Conservation (phyloP, 2,113 vertebrate species). For the Thermophis baileyi region DNA sequence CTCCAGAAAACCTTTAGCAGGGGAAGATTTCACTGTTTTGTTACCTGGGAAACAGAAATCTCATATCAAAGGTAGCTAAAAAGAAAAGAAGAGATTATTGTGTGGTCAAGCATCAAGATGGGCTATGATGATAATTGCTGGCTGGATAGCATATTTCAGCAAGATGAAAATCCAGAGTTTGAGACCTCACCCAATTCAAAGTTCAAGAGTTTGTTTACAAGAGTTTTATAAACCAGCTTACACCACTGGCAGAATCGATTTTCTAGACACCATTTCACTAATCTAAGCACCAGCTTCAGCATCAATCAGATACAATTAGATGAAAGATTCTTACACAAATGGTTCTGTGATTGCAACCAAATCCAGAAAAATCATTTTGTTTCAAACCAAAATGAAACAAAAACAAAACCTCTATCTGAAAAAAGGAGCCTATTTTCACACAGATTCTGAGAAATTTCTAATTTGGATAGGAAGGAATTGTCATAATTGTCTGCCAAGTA, state of each 20-base stretch:
- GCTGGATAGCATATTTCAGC: neutral
- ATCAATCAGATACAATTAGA: neutral
- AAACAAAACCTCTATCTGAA: neutral
- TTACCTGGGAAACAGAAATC: constrained; percentile 86
- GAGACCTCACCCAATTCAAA: neutral
- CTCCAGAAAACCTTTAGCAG: constrained; percentile 80
- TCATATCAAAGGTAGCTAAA: constrained; percentile 65
- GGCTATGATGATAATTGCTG: neutral
- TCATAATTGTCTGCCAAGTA: neutral
- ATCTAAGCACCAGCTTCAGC: neutral
- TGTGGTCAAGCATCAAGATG: neutral
- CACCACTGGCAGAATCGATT: neutral
- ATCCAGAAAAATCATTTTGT: neutral
- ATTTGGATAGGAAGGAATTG: neutral
- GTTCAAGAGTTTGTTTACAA: neutral
- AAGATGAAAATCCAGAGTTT: neutral
- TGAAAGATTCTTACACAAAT: neutral
- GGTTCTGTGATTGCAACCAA: neutral
- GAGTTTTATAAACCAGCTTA: neutral
- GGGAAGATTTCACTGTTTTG: constrained; percentile 81
- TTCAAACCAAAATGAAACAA: neutral
- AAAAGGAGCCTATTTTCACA: neutral
- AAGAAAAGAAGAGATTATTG: constrained; percentile 1
- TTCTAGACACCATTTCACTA: neutral
- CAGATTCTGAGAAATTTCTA: neutral